Percentiles rank a stretch among this genome's conserved stretches.
phyloP scores from a whole-genome alignment of 2,113 vertebrate species.

The Chaetura pelagica region DNA sequence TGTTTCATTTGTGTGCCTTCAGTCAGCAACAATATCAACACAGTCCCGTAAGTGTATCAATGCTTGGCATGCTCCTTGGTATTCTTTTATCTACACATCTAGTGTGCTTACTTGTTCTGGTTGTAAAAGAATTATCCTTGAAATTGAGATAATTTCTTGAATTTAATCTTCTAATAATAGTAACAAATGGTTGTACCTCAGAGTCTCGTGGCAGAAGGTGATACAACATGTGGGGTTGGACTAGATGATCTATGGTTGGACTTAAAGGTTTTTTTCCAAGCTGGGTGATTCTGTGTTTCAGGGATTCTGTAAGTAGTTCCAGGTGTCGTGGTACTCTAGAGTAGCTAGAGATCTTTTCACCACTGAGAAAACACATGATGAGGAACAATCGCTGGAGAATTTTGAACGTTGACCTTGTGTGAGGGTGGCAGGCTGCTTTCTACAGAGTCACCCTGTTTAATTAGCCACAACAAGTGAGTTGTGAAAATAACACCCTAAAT shows the following conservation, averaged over 20 bases:
- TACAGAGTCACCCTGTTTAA: neutral
- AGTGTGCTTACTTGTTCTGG: neutral
- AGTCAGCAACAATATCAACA: neutral
- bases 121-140: neutral
- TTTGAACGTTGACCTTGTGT: neutral
- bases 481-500: neutral
- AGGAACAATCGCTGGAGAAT: neutral
- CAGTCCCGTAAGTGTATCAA: neutral
- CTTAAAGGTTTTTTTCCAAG: no score
- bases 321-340: fast-evolving
- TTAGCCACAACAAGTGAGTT: neutral
- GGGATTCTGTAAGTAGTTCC: fast-evolving
- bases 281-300: no score
- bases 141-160: neutral
- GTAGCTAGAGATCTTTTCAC: neutral
- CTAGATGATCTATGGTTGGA: no score
- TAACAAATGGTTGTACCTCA: fast-evolving
- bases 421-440: neutral
- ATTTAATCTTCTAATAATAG: neutral
- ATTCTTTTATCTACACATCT: fast-evolving
- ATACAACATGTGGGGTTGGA: no score
- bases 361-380: fast-evolving
- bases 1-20: neutral
- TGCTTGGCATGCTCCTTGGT: neutral
- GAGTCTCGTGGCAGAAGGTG: neutral